These are phyloP conservation scores for Callithrix jacchus DNA, from an alignment of 2,113 vertebrate species.

Conservation along the genomic window DNA sequence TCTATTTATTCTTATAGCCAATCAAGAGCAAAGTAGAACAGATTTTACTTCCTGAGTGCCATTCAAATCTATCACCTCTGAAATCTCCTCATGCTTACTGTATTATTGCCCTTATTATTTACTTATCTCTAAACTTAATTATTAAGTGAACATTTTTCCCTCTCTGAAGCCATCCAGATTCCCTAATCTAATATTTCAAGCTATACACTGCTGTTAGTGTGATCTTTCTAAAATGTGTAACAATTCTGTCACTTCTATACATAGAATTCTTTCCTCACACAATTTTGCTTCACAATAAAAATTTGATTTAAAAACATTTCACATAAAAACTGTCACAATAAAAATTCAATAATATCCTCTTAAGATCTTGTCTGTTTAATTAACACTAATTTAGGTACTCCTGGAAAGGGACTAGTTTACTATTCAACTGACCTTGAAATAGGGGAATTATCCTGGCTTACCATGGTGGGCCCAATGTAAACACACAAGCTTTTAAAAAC, in stretches of 20 bases:
- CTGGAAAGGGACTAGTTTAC: not conserved
- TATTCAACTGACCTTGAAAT: not conserved
- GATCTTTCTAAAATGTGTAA: not conserved
- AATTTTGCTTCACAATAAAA: conserved; percentile 8
- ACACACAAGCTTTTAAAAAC: not conserved
- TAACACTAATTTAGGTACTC: not conserved
- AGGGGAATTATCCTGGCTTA: not conserved
- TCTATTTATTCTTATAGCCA: not conserved
- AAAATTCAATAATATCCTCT: not conserved
- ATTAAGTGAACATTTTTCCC: not conserved
- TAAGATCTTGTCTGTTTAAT: not conserved
- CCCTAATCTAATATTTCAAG: not conserved
- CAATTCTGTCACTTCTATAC: not conserved
- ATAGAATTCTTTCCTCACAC: not conserved
- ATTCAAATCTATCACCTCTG: not conserved
- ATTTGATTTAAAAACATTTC: not conserved
- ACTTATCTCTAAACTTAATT: not conserved
- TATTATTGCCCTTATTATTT: not conserved
- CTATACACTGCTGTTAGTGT: not conserved
- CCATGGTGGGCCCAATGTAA: not conserved
- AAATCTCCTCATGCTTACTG: not conserved
- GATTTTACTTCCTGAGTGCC: not conserved
- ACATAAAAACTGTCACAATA: not conserved
- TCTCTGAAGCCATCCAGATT: not conserved
- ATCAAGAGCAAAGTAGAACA: not conserved